Conservation (phyloP, 2,797 vertebrate genomes). For the Valencia hispanica region DNA sequence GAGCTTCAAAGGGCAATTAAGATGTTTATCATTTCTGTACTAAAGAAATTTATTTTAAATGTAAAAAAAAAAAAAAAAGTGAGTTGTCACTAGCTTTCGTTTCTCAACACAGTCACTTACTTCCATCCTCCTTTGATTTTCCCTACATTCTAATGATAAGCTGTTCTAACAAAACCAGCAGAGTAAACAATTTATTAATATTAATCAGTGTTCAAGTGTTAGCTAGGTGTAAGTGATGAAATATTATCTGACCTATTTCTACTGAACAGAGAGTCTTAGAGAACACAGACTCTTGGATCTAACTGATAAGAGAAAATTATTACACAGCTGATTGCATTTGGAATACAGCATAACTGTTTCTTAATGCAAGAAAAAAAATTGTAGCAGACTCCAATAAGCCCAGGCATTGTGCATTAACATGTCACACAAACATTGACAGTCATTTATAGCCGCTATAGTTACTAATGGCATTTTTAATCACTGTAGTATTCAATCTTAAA, state of each 20-base stretch:
- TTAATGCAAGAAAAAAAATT: not conserved
- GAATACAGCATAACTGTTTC: too few relatives aligned
- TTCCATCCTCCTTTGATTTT: not conserved
- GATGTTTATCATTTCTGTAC: not conserved
- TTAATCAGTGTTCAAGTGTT: not conserved
- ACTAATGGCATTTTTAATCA: not conserved
- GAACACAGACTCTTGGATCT: not conserved
- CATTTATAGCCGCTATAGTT: not conserved
- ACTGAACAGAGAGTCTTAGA: not conserved
- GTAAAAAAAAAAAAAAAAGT: too few relatives aligned
- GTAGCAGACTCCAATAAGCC: too few relatives aligned
- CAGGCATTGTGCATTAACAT: not conserved
- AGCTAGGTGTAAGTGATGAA: constrained; percentile 5
- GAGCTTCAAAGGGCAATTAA: not conserved
- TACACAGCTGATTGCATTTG: too few relatives aligned
- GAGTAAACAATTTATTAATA: not conserved
- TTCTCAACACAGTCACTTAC: not conserved
- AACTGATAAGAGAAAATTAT: too few relatives aligned
- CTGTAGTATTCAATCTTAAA: not conserved
- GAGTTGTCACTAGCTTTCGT: not conserved
- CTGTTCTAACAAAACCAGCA: not conserved
- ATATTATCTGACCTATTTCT: constrained; percentile 18
- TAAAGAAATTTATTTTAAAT: not conserved
- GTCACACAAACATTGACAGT: not conserved
- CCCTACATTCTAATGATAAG: not conserved